A percentile compares a stretch with the other conserved stretches of the same genome.
These are phyloP conservation scores for Hydractinia symbiolongicarpus DNA, from an alignment of 30 jellyfish, hydroid and myxozoan species.

Conservation along the genomic window DNA sequence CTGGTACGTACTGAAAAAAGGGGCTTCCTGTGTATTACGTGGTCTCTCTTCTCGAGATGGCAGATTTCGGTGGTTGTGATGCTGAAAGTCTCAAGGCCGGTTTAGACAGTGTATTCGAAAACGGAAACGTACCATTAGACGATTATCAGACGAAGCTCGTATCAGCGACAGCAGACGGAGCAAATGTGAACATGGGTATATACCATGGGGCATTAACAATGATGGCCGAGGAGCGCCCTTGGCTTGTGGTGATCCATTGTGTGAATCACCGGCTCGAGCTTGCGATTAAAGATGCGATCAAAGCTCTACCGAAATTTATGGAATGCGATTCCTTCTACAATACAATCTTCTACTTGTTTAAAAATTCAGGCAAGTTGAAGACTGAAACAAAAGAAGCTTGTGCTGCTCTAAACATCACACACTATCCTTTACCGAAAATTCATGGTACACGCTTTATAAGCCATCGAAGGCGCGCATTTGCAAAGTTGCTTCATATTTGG, in stretches of 20 bases:
- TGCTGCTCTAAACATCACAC: constrained; percentile 40
- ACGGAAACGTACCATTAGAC: too few species aligned
- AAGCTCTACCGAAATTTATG: constrained; percentile 16
- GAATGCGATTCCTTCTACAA: constrained; percentile 32
- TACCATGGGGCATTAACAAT: constrained; percentile 43
- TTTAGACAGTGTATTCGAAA: constrained; percentile 9
- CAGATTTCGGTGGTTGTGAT: constrained; percentile 18
- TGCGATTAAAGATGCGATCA: constrained; percentile 48
- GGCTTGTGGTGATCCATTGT: constrained; percentile 37
- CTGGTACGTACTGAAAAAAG: too few species aligned
- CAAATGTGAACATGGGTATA: constrained; percentile 51
- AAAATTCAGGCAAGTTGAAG: constrained; percentile 46
- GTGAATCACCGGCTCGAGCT: constrained; percentile 56
- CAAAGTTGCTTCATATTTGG: constrained; percentile 32
- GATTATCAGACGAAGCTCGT: background rate
- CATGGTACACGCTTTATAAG: constrained; percentile 15
- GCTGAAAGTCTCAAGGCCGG: constrained; percentile 13
- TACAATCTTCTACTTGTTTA: constrained; percentile 30
- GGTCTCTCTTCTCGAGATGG: background rate
- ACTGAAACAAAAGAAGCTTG: constrained; percentile 28
- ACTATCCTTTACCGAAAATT: constrained; percentile 18
- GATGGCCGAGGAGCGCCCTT: constrained; percentile 1
- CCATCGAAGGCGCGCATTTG: constrained; percentile 39
- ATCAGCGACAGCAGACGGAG: constrained; percentile 55
- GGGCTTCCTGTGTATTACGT: constrained; percentile 3